Conservation (phyloP, 1,140 invertebrate genomes). For the Neodiprion lecontei region DNA sequence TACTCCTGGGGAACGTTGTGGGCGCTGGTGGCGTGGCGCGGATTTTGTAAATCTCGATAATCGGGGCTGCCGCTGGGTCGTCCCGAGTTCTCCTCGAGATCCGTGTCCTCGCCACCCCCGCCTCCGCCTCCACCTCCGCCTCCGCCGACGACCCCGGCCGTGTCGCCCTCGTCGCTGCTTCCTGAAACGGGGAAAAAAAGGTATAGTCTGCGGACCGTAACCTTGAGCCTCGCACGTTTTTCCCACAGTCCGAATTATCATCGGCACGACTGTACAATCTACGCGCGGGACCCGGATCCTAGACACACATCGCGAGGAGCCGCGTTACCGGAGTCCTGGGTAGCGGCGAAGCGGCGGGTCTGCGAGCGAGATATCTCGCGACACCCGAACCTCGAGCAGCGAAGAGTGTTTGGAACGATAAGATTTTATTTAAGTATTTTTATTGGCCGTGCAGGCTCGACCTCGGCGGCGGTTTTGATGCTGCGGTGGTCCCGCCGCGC, state of each 20-base stretch:
- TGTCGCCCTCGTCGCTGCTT: constrained; percentile 59
- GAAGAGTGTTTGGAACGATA: constrained; percentile 46
- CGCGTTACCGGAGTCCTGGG: too few relatives aligned
- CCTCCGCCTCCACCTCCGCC: constrained; percentile 21
- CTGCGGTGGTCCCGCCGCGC: not conserved
- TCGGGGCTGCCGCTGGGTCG: constrained; percentile 38
- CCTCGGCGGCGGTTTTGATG: constrained; percentile 31
- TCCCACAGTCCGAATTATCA: not conserved
- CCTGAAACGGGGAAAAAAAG: constrained; percentile 35
- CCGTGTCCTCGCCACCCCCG: constrained; percentile 36
- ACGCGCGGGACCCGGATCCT: not conserved
- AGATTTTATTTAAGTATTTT: constrained; percentile 31
- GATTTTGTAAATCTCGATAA: constrained; percentile 38
- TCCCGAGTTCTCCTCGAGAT: constrained; percentile 53
- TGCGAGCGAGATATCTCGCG: not conserved
- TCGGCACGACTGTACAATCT: not conserved
- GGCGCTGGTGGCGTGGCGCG: constrained; percentile 33
- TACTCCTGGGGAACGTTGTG: constrained; percentile 42
- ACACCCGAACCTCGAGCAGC: not conserved
- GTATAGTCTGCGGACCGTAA: not conserved
- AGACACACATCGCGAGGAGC: not conserved
- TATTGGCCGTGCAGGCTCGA: constrained; percentile 25
- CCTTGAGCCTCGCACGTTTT: not conserved
- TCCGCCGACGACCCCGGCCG: constrained; percentile 32
- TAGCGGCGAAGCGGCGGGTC: not conserved